A percentile compares a stretch with the other conserved stretches of the same genome.
phyloP scores from a whole-genome alignment of 2,888 invertebrate genomes.

The Epirrita christyi region DNA sequence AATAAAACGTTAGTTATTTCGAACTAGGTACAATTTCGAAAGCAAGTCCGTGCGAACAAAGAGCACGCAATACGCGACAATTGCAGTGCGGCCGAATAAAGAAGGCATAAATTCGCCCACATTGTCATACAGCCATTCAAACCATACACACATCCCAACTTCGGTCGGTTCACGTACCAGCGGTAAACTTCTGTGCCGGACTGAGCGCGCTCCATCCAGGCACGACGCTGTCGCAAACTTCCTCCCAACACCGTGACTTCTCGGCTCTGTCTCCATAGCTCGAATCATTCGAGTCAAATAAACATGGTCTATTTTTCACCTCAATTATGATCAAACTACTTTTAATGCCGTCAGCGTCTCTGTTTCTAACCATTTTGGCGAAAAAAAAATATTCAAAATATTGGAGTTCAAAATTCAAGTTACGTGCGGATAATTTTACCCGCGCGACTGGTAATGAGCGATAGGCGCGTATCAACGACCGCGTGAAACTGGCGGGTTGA shows the following conservation, averaged over 20 bases:
- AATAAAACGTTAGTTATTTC: conserved; percentile 58
- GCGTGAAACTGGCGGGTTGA: conserved; percentile 76
- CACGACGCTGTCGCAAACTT: conserved; percentile 75
- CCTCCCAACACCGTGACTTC: conserved; percentile 78
- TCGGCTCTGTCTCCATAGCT: conserved; percentile 75
- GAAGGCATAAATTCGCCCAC: conserved; percentile 35
- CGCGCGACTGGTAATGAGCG: conserved; percentile 53
- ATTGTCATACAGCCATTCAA: conserved; percentile 21
- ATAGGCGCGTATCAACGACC: conserved; percentile 67
- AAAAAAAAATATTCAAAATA: conserved; percentile 24
- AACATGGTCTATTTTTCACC: conserved; percentile 72
- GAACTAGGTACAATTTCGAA: conserved; percentile 70
- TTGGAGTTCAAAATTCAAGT: conserved; percentile 36
- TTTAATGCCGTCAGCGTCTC: conserved; percentile 73
- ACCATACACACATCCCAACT: conserved; percentile 49
- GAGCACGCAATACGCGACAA: conserved; percentile 76
- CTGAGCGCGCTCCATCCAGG: conserved; percentile 72
- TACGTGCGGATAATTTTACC: conserved; percentile 55
- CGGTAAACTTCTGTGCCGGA: conserved; percentile 70
- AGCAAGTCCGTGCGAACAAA: conserved; percentile 71
- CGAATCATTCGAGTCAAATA: conserved; percentile 73
- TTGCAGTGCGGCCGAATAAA: conserved; percentile 61
- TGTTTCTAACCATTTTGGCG: conserved; percentile 67
- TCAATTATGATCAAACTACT: conserved; percentile 71
- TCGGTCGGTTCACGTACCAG: conserved; percentile 69